Conservation (phyloP, 2,113 vertebrate species). For the Eulacestoma nigropectus region DNA sequence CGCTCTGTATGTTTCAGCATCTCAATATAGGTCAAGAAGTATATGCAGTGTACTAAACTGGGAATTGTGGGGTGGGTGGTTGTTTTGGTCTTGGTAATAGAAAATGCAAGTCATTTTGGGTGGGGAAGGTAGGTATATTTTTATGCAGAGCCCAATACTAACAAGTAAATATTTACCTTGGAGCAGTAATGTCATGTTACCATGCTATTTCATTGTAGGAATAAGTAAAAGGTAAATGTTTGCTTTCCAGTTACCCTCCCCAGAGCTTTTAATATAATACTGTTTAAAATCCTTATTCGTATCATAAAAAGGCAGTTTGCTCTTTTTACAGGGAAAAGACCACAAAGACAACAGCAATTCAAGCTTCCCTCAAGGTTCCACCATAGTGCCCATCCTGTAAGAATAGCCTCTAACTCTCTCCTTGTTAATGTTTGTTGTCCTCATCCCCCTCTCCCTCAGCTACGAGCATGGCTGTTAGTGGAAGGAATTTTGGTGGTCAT, state of each 20-base stretch:
- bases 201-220: constrained; percentile 37
- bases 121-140: constrained; percentile 37
- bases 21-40: neutral
- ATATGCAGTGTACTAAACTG: neutral
- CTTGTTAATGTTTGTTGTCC: neutral
- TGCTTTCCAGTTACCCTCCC: constrained; percentile 15
- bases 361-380: neutral
- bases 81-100: constrained; percentile 52
- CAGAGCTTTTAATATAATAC: constrained; percentile 30
- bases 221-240: constrained; percentile 40
- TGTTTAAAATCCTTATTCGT: neutral
- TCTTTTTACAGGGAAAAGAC: neutral
- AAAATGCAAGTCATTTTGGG: constrained; percentile 49
- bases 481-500: neutral
- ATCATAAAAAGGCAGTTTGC: neutral
- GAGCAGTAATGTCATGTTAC: neutral
- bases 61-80: constrained; percentile 18
- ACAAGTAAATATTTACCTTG: constrained; percentile 63
- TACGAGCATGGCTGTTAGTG: neutral
- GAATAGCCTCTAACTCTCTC: neutral
- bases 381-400: neutral
- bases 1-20: neutral
- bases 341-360: neutral
- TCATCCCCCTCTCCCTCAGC: neutral
- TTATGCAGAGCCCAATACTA: constrained; percentile 31